Evolutionary conservation across 2,113 vertebrate species (phyloP), one percentile per base, ranked within the genome.

Genomic region (Crocuta crocuta): DNA sequence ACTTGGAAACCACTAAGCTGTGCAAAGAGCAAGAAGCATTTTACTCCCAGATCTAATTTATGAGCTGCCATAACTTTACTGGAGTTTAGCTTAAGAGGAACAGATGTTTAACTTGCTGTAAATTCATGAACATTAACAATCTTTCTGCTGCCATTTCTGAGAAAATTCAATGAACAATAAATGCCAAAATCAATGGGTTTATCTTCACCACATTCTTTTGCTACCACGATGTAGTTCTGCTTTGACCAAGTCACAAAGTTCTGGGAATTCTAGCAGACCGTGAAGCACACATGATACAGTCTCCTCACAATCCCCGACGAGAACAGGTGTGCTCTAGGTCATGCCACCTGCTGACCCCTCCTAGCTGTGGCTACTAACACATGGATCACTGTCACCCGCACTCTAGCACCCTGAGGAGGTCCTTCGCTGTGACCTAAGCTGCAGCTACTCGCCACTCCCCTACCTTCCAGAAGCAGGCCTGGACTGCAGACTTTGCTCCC

Each of bases 121-220:
- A 98, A 99, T 98, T 96, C 95, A 95, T 31, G 66, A 98, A 97
- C 95, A 81, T 86, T 95, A 97, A 93, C 96, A 97, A 98, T 98
- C 97, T 95, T 98, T 98, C 96, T 73, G 96, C 96, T 98, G 97
- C 98, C 92, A 80, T 98, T 96, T 97, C 97, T 68, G 92, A 94
- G 98, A 95, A 98, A 98, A 99, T 98, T 98, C 98, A 99, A 98
- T 98, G 98, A 99, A 98, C 98, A 98, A 96, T 98, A 98, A 98
- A 98, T 98, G 97, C 96, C 93, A 90, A 96, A 98, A 98, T 94
- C 94, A 98, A 96, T 81, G 97, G 98, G 97, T 93, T 98, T 97
- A 95, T 98, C 97, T 97, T 90, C 78, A 78, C 91, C 93, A 97
- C 91, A 84, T 5, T 53, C 93, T 98, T 98, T 73, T 87, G 85